A percentile compares a stretch with the other conserved stretches of the same genome.
These are phyloP conservation scores for Drosophila novamexicana DNA, from an alignment of 1,140 invertebrate genomes.

Conservation along the genomic window DNA sequence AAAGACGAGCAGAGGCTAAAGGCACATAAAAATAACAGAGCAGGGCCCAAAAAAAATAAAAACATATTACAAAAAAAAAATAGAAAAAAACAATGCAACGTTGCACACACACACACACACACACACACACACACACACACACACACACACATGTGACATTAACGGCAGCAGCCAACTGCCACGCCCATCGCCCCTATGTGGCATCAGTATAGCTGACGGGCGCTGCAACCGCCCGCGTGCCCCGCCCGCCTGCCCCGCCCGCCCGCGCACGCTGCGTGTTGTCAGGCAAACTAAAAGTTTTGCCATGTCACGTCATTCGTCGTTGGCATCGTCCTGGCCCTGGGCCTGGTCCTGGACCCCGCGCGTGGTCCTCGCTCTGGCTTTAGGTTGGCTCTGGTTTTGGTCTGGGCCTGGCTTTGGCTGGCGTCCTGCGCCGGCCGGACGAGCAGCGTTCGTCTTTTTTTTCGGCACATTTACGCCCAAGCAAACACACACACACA, in stretches of 20 bases:
- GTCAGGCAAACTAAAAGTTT: constrained; percentile 72
- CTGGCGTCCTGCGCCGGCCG: constrained; percentile 44
- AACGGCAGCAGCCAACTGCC: constrained; percentile 42
- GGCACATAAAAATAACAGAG: constrained; percentile 67
- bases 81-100: constrained; percentile 38
- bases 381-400: constrained; percentile 9
- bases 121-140: constrained; percentile 35
- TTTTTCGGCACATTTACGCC: constrained; percentile 76
- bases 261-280: constrained; percentile 61
- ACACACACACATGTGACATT: constrained; percentile 35
- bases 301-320: constrained; percentile 79
- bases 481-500: constrained; percentile 23
- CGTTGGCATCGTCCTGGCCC: constrained; percentile 39
- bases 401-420: constrained; percentile 36
- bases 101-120: constrained; percentile 41
- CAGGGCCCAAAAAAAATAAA: constrained; percentile 35
- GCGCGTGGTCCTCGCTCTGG: constrained; percentile 2
- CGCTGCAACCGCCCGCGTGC: constrained; percentile 4
- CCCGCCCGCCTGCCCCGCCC: constrained; percentile 1
- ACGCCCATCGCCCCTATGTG: constrained; percentile 50
- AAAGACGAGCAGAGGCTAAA: constrained; percentile 44
- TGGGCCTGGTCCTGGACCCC: background rate
- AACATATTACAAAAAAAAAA: constrained; percentile 33
- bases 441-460: constrained; percentile 35
- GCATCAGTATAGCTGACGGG: constrained; percentile 27